Conservation (phyloP, 1,140 invertebrate genomes). For the Drosophila grimshawi region DNA sequence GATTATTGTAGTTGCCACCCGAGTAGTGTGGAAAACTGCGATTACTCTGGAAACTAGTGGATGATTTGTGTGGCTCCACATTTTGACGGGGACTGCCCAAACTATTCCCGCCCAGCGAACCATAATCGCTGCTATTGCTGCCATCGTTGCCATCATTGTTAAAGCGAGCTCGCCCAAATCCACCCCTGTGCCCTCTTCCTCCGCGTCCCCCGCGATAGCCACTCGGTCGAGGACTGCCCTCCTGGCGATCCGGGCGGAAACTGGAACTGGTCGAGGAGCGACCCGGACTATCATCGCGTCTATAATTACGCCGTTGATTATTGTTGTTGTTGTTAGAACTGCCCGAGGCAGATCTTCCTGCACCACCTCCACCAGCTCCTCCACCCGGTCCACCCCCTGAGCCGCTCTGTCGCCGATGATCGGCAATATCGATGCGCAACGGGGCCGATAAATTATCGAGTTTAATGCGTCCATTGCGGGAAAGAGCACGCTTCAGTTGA, state of each 20-base stretch:
- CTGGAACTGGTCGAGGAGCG: slow-evolving; percentile 10
- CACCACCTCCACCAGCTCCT: not conserved
- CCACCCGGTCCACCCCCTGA: slow-evolving; percentile 64
- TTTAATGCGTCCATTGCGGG: slow-evolving; percentile 90
- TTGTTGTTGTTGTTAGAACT: not conserved
- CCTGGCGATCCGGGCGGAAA: slow-evolving; percentile 1
- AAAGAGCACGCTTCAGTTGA: slow-evolving; percentile 91
- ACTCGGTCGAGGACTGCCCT: slow-evolving; percentile 37
- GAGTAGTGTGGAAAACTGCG: slow-evolving; percentile 48
- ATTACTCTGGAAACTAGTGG: slow-evolving; percentile 46
- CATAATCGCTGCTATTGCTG: slow-evolving; percentile 40
- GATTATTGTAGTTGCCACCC: slow-evolving; percentile 37
- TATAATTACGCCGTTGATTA: not conserved
- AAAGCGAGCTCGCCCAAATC: slow-evolving; percentile 6
- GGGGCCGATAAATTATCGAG: slow-evolving; percentile 87
- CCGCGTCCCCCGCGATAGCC: slow-evolving; percentile 35
- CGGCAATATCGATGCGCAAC: slow-evolving; percentile 95
- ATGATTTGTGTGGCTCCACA: slow-evolving; percentile 26
- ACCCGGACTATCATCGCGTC: slow-evolving; percentile 10
- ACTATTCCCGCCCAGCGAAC: slow-evolving; percentile 22
- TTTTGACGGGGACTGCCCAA: slow-evolving; percentile 33
- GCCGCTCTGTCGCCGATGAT: slow-evolving; percentile 87
- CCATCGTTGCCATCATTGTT: slow-evolving; percentile 43
- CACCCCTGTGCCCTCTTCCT: slow-evolving; percentile 17
- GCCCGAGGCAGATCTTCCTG: not conserved